Evolutionary conservation across 2,113 vertebrate genomes (phyloP), one percentile per base, ranked within the genome.

Genomic region (Egretta garzetta): DNA sequence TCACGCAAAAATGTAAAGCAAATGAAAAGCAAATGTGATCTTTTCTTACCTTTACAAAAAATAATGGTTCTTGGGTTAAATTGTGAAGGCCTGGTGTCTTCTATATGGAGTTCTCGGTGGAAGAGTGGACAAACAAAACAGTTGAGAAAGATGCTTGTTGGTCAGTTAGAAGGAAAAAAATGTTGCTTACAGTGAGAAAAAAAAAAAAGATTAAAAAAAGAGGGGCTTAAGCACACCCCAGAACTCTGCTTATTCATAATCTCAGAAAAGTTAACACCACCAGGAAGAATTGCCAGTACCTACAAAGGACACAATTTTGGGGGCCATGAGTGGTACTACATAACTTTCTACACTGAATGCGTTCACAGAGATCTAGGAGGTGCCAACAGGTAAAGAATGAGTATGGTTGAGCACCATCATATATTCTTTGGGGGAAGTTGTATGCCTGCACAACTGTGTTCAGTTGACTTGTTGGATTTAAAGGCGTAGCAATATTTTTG

Each of bases 391-490:
- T 37, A 11, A 33, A 66, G 27, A 56, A 10, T 7, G 75, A 49
- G 30, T 32, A 13, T 18, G 23, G 32, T 15, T 74, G 67, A 68
- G 13, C n/a, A 52, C 21, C 35, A 6, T 24, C 47, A 12, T 32
- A 52, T 59, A 0, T 37, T 35, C 45, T 12, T 1, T 35, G 39
- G 16, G 26, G 50, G 23, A 9, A 1, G 1, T 30, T n/a, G 49
- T 56, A 37, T 39, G 6, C 30, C 68, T 73, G 27, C 55, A 19
- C 12, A 43, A 19, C 32, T 30, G 11, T 18, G n/a, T 50, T 75
- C 39, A 9, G 1, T 6, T 75, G 19, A 45, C 55, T 71, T 60
- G 16, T 2, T 62, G 43, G 52, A 39, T 41, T 90, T 63, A 28
- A 91, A 86, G 33, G 20, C 22, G 21, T 5, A 32, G 41, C 10